phyloP scores from a whole-genome alignment of 2,113 vertebrate genomes.

The Thunnus thynnus region DNA sequence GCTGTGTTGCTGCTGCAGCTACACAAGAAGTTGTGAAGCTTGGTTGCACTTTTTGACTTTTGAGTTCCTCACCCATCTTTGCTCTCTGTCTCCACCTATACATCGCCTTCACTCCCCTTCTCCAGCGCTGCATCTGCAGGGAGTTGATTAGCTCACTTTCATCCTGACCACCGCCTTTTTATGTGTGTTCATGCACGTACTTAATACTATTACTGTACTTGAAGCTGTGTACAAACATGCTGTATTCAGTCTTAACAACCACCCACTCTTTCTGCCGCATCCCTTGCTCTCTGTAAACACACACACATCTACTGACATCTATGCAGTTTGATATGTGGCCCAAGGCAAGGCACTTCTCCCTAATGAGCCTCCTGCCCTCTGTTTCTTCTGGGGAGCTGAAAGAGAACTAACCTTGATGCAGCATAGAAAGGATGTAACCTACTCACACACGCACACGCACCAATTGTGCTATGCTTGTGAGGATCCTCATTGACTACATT shows the following conservation, averaged over 20 bases:
- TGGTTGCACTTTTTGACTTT: conserved; percentile 60
- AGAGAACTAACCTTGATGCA: conserved; percentile 75
- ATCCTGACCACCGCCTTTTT: conserved; percentile 11
- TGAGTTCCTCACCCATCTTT: conserved; percentile 17
- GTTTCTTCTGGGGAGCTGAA: conserved; percentile 64
- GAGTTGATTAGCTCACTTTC: conserved; percentile 57
- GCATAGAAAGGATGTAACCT: conserved; percentile 65
- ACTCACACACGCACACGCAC: conserved; percentile 26
- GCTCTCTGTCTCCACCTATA: background rate
- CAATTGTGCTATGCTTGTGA: conserved; percentile 1
- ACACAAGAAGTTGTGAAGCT: conserved; percentile 47
- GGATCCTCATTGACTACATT: conserved; percentile 24
- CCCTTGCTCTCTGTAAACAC: conserved; percentile 31
- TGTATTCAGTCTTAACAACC: conserved; percentile 47
- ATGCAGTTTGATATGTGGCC: conserved; percentile 74
- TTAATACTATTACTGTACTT: conserved; percentile 37
- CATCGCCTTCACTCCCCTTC: conserved; percentile 6
- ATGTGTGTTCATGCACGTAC: conserved; percentile 15
- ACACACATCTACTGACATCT: conserved; percentile 48
- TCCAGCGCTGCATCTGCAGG: conserved; percentile 36
- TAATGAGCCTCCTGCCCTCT: conserved; percentile 80
- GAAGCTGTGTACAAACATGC: conserved; percentile 49
- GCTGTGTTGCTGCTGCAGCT: conserved; percentile 34
- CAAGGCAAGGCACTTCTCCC: conserved; percentile 73
- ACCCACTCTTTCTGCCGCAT: conserved; percentile 40